These are phyloP conservation scores for Meloidogyne chitwoodi DNA, from an alignment of 1,140 invertebrate genomes.

Conservation along the genomic window DNA sequence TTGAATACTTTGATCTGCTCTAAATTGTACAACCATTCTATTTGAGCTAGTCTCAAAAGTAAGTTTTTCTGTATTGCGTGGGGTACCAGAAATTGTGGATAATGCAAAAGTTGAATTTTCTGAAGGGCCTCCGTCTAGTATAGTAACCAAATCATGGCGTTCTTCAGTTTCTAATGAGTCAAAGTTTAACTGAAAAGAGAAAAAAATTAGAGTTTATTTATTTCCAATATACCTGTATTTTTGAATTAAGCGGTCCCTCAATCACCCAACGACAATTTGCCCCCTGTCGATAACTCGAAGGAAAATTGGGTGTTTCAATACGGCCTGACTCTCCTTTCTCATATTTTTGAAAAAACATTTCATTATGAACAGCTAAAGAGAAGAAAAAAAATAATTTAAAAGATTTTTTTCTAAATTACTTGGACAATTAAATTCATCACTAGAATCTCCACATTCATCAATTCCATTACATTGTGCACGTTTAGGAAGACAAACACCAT, in stretches of 20 bases:
- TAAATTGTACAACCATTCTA: constrained; percentile 95
- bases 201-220: no score
- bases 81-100: constrained; percentile 84
- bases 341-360: constrained; percentile 77
- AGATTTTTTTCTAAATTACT: constrained; percentile 20
- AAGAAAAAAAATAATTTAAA: not conserved
- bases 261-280: constrained; percentile 93
- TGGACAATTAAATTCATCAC: constrained; percentile 63
- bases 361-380: constrained; percentile 39
- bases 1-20: constrained; percentile 85
- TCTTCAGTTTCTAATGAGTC: constrained; percentile 90
- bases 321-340: constrained; percentile 79
- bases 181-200: constrained; percentile 72
- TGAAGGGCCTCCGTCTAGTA: constrained; percentile 85
- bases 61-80: constrained; percentile 71
- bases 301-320: constrained; percentile 87
- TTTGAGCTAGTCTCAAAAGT: constrained; percentile 88
- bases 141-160: constrained; percentile 88
- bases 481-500: constrained; percentile 62
- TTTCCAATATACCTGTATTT: constrained; percentile 75
- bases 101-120: constrained; percentile 86
- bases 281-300: constrained; percentile 80
- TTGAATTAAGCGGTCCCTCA: constrained; percentile 85
- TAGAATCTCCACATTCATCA: constrained; percentile 63
- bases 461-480: constrained; percentile 62